Base-by-base conservation (phyloP, 1,140 invertebrate species). In the Sesamia nonagrioides region DNA sequence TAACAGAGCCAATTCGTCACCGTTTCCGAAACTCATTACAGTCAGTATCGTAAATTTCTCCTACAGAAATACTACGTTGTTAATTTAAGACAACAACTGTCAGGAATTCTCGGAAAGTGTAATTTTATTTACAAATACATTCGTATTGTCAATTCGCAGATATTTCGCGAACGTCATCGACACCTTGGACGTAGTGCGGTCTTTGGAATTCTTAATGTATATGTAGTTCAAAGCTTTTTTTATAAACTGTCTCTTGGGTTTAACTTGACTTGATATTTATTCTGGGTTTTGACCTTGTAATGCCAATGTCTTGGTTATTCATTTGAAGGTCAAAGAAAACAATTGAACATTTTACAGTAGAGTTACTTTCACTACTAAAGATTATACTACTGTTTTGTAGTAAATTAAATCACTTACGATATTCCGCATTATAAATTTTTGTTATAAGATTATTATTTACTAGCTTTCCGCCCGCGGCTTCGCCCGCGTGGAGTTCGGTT, bases 131-230 rank as follows among this genome's bases (percentile, higher is more conserved):
- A 60, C 71, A 73, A 73, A 73, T 21, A 42, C 54, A 45, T 58
- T 40, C 35, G 71, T 35, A 73, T 73, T 73, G 71, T 73, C 71
- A 73, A 56, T 73, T 73, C 71, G 68, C 45, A 54, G 48, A 52
- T 71, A 71, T 71, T 71, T 52, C 68, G 37, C 27, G 2, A 42
- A 73, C 71, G 71, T 73, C 71, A 58, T 42, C 21, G 27, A 37
- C 27, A 45, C 35, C 48, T 52, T 9, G 60, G 71, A 73, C 71
- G 71, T 18, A 6, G 54, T 73, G 37, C 11, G 63, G 48, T 48
- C 18, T 45, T 13, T 45, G 54, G 54, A 58, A 58, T 73, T 35
- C 15, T 13, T 11, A 42, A 15, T 42, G 17, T 27, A 45, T 66
- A 18, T 66, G 37, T 45, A 35, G 27, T 18, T 21, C 17, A 18